Evolutionary conservation across 2,888 invertebrate species (phyloP).

Genomic region (Tortrix viridana): DNA sequence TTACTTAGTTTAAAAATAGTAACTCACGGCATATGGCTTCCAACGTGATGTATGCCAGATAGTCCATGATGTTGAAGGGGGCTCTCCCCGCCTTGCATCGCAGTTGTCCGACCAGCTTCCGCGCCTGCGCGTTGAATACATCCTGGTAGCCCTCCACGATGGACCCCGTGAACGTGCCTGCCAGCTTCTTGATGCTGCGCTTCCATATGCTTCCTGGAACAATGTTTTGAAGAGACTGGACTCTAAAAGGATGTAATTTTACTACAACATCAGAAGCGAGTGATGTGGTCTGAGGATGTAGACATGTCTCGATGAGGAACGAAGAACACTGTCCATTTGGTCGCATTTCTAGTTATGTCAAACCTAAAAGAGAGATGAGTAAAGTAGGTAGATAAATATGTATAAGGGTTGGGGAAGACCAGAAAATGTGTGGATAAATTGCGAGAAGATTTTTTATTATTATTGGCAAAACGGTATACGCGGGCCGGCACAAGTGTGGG

Average conservation of each 20-base stretch:
- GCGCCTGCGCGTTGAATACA: constrained; percentile 61
- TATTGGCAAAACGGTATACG: not conserved
- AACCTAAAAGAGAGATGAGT: no score
- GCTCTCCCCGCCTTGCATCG: constrained; percentile 49
- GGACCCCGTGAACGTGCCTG: constrained; percentile 55
- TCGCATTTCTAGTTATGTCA: no score
- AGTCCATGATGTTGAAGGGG: constrained; percentile 59
- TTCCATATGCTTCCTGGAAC: constrained; percentile 61
- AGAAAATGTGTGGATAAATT: no score
- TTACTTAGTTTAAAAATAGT: not conserved
- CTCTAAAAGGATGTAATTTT: not conserved
- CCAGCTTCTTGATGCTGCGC: constrained; percentile 62
- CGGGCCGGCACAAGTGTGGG: not conserved
- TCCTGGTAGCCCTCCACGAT: constrained; percentile 60
- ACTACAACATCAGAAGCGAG: no score
- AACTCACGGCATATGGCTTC: constrained; percentile 69
- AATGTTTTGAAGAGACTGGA: not conserved
- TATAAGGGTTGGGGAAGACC: constrained; percentile 1
- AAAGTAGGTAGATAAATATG: no score
- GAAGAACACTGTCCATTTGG: no score
- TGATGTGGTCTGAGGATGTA: no score
- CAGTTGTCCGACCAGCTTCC: constrained; percentile 49
- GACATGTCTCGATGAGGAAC: no score
- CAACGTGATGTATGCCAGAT: constrained; percentile 57
- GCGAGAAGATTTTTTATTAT: no score